Conservation (phyloP, 2,797 vertebrate species). For the Mallotus villosus region DNA sequence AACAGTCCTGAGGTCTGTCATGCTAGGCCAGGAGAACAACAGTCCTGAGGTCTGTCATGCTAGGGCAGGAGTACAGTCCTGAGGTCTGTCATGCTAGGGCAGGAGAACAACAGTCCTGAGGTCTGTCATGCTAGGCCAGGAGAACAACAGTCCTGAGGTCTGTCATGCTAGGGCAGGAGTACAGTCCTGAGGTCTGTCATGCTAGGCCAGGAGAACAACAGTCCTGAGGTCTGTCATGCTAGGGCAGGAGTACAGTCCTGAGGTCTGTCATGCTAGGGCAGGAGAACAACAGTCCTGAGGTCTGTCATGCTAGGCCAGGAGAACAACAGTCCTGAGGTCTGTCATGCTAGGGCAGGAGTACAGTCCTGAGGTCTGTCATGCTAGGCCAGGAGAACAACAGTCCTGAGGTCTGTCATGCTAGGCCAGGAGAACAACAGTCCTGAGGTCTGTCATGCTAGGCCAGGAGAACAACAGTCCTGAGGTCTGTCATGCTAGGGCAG, state of each 20-base stretch:
- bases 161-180: too few relatives aligned
- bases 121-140: slow-evolving; percentile 19
- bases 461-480: neutral
- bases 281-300: neutral
- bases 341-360: too few relatives aligned
- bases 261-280: slow-evolving; percentile 17
- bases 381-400: slow-evolving; percentile 22
- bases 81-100: slow-evolving; percentile 17
- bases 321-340: neutral
- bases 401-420: too few relatives aligned
- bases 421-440: slow-evolving; percentile 20
- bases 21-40: slow-evolving; percentile 23
- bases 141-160: neutral
- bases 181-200: too few relatives aligned
- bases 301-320: slow-evolving; percentile 20
- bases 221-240: too few relatives aligned
- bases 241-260: too few relatives aligned
- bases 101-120: neutral
- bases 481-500: too few relatives aligned
- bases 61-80: too few relatives aligned
- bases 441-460: slow-evolving; percentile 14
- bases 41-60: too few relatives aligned
- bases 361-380: too few relatives aligned
- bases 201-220: slow-evolving; percentile 23
- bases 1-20: too few relatives aligned